A percentile compares a stretch with the other conserved stretches of the same genome.
phyloP scores from a whole-genome alignment of 2,797 vertebrate genomes.

The Anguilla pacifica region DNA sequence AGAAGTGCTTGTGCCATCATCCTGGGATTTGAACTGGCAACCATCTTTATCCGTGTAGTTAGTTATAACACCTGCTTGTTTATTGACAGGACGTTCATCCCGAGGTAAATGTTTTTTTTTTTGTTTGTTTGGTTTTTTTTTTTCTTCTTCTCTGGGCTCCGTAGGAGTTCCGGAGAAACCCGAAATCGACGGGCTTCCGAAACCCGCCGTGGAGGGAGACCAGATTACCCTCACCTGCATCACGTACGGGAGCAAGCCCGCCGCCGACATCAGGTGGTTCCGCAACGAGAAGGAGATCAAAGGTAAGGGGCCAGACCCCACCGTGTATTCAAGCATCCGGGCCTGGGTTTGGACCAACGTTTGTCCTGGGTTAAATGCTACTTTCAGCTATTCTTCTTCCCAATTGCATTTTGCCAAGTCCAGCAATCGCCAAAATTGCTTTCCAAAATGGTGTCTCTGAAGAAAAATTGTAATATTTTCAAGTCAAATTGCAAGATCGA shows the following conservation, averaged over 20 bases:
- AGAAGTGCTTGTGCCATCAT: not conserved
- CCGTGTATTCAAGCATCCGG: not conserved
- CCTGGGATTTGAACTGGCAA: not conserved
- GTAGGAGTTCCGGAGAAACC: constrained; percentile 95
- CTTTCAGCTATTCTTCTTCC: no score
- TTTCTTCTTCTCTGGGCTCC: not conserved
- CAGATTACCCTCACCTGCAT: constrained; percentile 94
- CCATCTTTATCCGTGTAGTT: not conserved
- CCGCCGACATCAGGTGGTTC: constrained; percentile 97
- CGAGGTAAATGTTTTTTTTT: not conserved
- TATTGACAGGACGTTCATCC: not conserved
- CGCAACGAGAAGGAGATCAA: constrained; percentile 96
- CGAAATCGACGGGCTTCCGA: constrained; percentile 90
- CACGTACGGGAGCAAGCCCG: constrained; percentile 96
- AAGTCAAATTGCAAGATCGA: no score
- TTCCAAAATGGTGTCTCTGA: not conserved
- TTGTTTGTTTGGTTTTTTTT: no score
- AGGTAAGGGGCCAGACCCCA: constrained; percentile 73
- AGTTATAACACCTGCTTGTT: not conserved
- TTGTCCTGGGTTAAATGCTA: no score
- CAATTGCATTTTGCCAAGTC: not conserved
- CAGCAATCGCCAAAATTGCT: not conserved
- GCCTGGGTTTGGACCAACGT: not conserved
- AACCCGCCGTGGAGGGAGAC: constrained; percentile 93
- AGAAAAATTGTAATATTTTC: not conserved